Conservation (phyloP, 2,888 invertebrate genomes). For the Chalcis sispes region DNA sequence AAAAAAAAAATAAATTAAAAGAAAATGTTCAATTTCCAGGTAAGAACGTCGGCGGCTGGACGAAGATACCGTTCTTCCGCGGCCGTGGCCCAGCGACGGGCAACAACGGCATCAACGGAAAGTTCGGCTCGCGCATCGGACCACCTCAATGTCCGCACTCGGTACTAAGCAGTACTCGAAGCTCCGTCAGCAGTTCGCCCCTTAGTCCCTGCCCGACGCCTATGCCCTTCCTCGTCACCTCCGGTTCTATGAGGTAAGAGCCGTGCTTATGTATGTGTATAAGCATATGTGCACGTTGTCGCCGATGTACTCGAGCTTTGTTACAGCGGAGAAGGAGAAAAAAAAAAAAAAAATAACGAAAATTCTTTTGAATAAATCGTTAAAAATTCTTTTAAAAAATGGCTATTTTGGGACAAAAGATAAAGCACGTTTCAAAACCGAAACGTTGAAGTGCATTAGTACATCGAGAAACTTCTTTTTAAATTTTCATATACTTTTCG, state of each 20-base stretch:
- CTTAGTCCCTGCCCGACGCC: conserved; percentile 86
- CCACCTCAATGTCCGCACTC: conserved; percentile 86
- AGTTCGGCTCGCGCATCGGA: conserved; percentile 67
- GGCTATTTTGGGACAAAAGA: too few species aligned
- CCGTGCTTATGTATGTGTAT: too few species aligned
- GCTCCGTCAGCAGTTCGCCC: conserved; percentile 82
- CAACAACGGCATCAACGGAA: background rate
- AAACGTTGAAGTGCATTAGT: too few species aligned
- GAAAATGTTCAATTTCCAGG: conserved; percentile 20
- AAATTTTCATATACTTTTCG: too few species aligned
- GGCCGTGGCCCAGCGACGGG: background rate
- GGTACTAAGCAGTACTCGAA: conserved; percentile 82
- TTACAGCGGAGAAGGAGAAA: too few species aligned
- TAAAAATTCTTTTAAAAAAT: too few species aligned
- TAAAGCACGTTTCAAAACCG: too few species aligned
- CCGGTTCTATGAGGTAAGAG: conserved; percentile 83
- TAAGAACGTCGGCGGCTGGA: conserved; percentile 65
- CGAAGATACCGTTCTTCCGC: conserved; percentile 69
- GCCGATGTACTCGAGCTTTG: too few species aligned
- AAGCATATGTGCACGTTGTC: too few species aligned
- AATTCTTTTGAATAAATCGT: too few species aligned
- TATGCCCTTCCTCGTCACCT: conserved; percentile 85
- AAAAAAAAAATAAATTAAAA: background rate
- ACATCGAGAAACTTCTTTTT: too few species aligned
- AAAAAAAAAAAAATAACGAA: too few species aligned